These are phyloP conservation scores for Melanotaenia nigrans DNA, from an alignment of 2,797 vertebrate species.

Conservation along the genomic window DNA sequence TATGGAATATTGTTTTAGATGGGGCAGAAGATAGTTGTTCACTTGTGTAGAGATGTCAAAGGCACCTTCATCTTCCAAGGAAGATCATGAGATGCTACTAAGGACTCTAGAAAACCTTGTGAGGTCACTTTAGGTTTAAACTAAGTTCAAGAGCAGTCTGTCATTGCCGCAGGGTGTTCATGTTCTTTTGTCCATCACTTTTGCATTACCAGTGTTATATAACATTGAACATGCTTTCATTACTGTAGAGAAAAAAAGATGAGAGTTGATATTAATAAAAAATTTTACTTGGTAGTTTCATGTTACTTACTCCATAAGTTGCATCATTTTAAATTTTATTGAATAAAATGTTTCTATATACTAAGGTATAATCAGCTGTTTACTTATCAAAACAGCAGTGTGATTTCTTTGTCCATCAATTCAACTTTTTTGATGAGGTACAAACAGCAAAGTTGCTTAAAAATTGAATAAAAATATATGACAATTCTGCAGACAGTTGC, in stretches of 20 bases:
- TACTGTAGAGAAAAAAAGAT: neutral
- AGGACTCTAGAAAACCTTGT: neutral
- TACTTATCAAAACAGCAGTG: neutral
- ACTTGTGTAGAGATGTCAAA: neutral
- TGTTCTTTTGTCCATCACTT: conserved; percentile 2
- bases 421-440: conserved; percentile 12
- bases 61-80: neutral
- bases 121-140: conserved; percentile 2
- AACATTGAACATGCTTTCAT: neutral
- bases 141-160: conserved; percentile 6
- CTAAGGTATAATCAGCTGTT: neutral
- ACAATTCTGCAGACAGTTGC: conserved; percentile 10
- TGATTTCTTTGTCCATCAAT: conserved; percentile 10
- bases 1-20: neutral
- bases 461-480: conserved; percentile 37
- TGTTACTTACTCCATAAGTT: neutral
- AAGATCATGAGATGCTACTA: neutral
- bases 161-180: conserved; percentile 6
- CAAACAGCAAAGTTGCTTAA: conserved; percentile 18
- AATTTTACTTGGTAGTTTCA: conserved; percentile 2
- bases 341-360: neutral
- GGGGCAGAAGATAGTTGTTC: neutral
- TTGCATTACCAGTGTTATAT: conserved; percentile 9
- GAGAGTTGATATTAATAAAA: neutral
- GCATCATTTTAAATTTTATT: conserved; percentile 1